Base-by-base conservation (phyloP, 2,888 invertebrate genomes). In the Baronia brevicornis region DNA sequence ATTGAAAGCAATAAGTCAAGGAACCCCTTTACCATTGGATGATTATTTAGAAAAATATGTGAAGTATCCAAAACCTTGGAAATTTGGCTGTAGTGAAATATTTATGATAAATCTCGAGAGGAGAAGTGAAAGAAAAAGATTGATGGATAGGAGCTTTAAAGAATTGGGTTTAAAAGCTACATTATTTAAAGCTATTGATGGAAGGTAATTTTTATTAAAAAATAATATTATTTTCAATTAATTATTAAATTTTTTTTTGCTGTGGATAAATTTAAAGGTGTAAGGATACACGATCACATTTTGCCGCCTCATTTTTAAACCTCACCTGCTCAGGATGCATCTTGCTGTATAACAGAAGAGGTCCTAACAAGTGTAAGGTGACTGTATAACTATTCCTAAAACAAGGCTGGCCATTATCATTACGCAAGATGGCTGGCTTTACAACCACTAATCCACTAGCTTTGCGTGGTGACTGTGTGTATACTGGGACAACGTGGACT, bases 91-190 rank as follows among this genome's bases (percentile, higher is more conserved):
- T 43, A 91, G 93, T 62, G 86, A 91, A 59, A 90, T 98, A 28
- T 99, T 90, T 60, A 90, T 98, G 90, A 97, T 99, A 7, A 99
- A 99, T 75, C 79, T 99, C 39, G 82, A 89, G 42, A 82, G 98
- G 33, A 85, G 99, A 32, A 87, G 89, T 0, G 95, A 97, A 54
- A 84, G 97, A 36, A 79, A 92, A 21, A 54, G 66, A 3, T 86
- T 94, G 48, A 99, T 99, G 98, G 68, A 89, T 33, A 60, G 82
- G 18, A 90, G 91, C 38, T 93, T 98, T 48, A 84, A 90, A 23
- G 92, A 93, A 50, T 75, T 98, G 1, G 96, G 96, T 0, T 80
- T 98, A 49, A 85, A 91, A n/a, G 92, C 88, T 1, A 89, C 89
- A 30, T 62, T 88, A 31, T 71, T 94, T n/a, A 87, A 91, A 38